Base-by-base conservation (phyloP, 2,888 invertebrate genomes). In the Dasysyrphus tricinctus region DNA sequence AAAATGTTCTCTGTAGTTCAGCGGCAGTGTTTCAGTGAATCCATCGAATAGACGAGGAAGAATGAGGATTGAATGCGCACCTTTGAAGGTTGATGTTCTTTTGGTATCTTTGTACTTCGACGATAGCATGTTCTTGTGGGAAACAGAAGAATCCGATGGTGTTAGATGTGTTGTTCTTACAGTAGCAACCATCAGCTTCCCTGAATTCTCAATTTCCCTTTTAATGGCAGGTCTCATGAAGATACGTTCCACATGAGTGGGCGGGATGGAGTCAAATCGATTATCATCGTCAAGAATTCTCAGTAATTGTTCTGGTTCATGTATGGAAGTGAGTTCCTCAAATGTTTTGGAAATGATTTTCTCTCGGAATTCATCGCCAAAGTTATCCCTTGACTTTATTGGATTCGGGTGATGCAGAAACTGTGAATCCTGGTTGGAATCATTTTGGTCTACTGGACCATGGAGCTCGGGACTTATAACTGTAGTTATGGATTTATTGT, bases 261-360 rank as follows among this genome's bases (percentile, higher is more conserved):
- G 74, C 16, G 11, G 29, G 9, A 69, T 80, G 14, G 70, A 44
- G 24, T 81, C 42, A 12, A 74, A 57, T 16, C 69, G 63, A 74
- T 56, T 57, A 74, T 44, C 42, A 42, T 69, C 69, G 16, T 74
- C 4, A 11, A 72, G 14, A 8, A 51, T 57, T 34, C 57, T 83
- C 5, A 37, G 57, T 19, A 75, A 19, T 42, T 84, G 72, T 6
- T 59, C 65, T 54, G 84, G 72, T 61, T 73, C 34, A 24, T 54
- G 7, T 32, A 54, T 32, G 3, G 84, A 49, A 34, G 5, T 80
- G 59, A 56, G 19, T 54, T 76, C 54, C 47, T 34, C 34, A n/a
- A 54, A 34, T 32, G 19, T 34, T 67, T 19, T 42, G 44, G n/a
- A 32, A 51, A 51, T 44, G 5, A 14, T 2, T 12, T 61, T 39